These are phyloP conservation scores for Acrocephalus scirpaceus DNA, from an alignment of 2,797 vertebrate species.

Conservation along the genomic window DNA sequence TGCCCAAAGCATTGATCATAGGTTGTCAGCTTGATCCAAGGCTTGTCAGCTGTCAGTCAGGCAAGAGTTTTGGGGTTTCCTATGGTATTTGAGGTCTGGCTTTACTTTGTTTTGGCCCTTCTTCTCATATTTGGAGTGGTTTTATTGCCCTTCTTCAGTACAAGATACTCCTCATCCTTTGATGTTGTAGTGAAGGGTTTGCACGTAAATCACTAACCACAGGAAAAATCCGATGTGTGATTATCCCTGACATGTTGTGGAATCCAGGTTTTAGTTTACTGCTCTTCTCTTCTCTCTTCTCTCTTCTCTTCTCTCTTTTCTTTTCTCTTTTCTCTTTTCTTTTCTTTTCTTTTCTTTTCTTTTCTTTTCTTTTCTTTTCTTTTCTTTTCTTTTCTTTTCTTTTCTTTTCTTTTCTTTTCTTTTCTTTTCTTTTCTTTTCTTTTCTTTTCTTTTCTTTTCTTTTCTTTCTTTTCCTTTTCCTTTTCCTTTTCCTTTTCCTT, in stretches of 20 bases:
- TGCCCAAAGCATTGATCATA: neutral
- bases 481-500: too few species aligned
- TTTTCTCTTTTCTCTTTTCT: too few species aligned
- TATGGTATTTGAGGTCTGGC: neutral
- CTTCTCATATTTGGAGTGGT: neutral
- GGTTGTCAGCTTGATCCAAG: neutral
- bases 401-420: too few species aligned
- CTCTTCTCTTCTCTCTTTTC: neutral
- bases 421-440: too few species aligned
- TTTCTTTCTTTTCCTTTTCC: too few species aligned
- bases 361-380: too few species aligned
- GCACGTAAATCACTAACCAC: neutral
- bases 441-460: neutral
- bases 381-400: neutral
- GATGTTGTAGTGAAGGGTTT: neutral
- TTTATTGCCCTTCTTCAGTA: accelerated
- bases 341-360: too few species aligned
- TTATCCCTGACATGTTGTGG: neutral
- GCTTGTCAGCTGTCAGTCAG: accelerated
- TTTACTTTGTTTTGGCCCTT: neutral
- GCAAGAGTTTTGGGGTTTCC: neutral
- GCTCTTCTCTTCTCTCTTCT: accelerated
- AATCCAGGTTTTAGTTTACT: neutral
- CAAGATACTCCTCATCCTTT: neutral
- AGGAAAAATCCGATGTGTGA: neutral